These are phyloP conservation scores for Diarsia rubi DNA, from an alignment of 2,888 invertebrate species.

Conservation along the genomic window DNA sequence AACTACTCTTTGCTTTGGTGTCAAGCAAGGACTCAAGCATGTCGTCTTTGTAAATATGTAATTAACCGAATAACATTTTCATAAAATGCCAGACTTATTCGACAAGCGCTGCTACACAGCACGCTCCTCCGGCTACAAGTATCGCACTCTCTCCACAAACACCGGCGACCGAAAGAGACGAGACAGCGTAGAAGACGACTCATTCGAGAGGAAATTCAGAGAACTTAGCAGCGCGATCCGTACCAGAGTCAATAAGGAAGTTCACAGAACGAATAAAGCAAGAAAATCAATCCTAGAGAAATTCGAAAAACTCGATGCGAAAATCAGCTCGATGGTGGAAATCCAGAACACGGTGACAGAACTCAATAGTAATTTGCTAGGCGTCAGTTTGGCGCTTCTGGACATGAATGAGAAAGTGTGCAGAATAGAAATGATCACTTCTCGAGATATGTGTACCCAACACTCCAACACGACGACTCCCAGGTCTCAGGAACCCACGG, in stretches of 20 bases:
- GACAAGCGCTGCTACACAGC: conserved; percentile 83
- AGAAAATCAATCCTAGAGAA: conserved; percentile 76
- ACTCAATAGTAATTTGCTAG: conserved; percentile 73
- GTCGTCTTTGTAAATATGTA: conserved; percentile 7
- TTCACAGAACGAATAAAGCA: conserved; percentile 71
- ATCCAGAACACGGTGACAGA: conserved; percentile 74
- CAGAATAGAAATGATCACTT: conserved; percentile 69
- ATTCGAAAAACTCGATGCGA: conserved; percentile 77
- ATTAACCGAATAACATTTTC: conserved; percentile 6
- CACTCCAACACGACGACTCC: conserved; percentile 68
- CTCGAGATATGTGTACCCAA: conserved; percentile 46
- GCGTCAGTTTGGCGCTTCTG: conserved; percentile 69
- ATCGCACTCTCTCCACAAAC: conserved; percentile 83
- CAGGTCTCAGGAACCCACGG: conserved; percentile 62
- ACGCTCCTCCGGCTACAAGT: conserved; percentile 84
- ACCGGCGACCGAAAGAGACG: conserved; percentile 77
- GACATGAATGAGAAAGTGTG: conserved; percentile 74
- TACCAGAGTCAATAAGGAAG: conserved; percentile 75
- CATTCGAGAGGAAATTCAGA: conserved; percentile 78
- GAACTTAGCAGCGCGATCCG: conserved; percentile 80
- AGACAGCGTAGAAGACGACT: conserved; percentile 70
- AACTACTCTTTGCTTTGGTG: background rate
- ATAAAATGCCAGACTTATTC: conserved; percentile 78
- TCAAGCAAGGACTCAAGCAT: conserved; percentile 18
- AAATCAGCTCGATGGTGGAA: conserved; percentile 80